Percentiles rank a stretch among this genome's conserved stretches.
phyloP scores from a whole-genome alignment of 1,140 invertebrate genomes.

The Hycleus cichorii region DNA sequence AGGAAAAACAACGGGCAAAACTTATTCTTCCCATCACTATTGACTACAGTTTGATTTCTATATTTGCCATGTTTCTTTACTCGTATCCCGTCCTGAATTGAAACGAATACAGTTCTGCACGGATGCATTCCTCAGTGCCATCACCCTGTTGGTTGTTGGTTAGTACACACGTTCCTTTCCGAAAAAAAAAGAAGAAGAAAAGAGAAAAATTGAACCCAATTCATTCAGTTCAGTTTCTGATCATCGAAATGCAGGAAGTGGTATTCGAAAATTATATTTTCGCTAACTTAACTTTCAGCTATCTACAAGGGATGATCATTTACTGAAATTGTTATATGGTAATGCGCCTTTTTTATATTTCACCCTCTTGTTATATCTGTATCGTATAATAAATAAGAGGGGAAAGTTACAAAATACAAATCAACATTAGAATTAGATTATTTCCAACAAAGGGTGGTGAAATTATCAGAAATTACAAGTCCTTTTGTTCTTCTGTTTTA shows the following conservation, averaged over 20 bases:
- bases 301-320: conserved; percentile 26
- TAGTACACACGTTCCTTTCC: conserved; percentile 6
- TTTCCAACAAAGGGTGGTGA: too few species aligned
- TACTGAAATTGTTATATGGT: conserved; percentile 9
- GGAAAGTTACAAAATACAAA: background rate
- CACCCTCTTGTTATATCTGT: background rate
- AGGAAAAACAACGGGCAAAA: background rate
- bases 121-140: conserved; percentile 21
- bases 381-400: background rate
- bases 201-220: conserved; percentile 12
- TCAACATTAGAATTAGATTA: background rate
- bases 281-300: conserved; percentile 27
- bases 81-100: background rate
- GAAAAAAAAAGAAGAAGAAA: conserved; percentile 1
- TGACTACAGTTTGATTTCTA: conserved; percentile 6
- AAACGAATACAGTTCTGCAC: conserved; percentile 19
- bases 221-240: conserved; percentile 16
- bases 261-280: conserved; percentile 28
- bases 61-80: background rate
- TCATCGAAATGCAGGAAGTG: conserved; percentile 27
- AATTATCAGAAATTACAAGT: background rate
- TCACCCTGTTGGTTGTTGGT: background rate
- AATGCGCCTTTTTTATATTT: background rate
- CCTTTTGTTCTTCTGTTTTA: background rate
- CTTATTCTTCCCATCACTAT: background rate